Base-by-base conservation (phyloP, 2,797 vertebrate genomes). In the Psittacula derbiana region DNA sequence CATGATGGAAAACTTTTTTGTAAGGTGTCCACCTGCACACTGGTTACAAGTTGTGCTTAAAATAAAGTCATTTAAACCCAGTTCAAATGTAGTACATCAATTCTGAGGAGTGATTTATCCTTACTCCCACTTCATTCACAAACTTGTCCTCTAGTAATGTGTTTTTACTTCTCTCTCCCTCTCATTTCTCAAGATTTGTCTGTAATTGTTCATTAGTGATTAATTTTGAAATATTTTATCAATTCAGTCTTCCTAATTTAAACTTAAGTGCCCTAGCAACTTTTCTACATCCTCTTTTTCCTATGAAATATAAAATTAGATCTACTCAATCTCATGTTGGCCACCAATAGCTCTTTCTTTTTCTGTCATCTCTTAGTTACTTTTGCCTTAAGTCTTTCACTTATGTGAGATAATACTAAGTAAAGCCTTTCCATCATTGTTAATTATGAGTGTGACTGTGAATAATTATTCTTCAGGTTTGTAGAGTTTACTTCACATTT, bases 361-460 rank as follows among this genome's bases (percentile, higher is more conserved):
- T 94, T 89, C 82, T 90, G 65, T 78, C 92, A 92, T 72, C 25
- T 92, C 71, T 75, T 96, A 96, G 95, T 93, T 92, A 91, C 49
- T 95, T 88, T 93, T 14, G 30, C 49, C 33, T 88, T 88, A 94
- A 96, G 74, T 76, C 64, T 86, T 90, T 91, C 69, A 86, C 73
- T 96, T 92, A 84, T 25, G 14, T 91, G 31, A 62, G 73, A 81
- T 93, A 89, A 88, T 92, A 82, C 86, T 94, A 92, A 89, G 61
- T 71, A 90, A 93, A 96, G 43, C 17, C 36, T 88, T 94, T 95
- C 83, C 43, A 82, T 91, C 73, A 91, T 30, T 85, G 71, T 83
- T 95, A 96, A 97, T 96, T 92, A 19, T 72, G 83, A 93, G 55
- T 72, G 81, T 94, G 87, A 95, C 92, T 93, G 19, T 94, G 92